Conservation (phyloP, 1,140 invertebrate genomes). For the Colletes latitarsis region DNA sequence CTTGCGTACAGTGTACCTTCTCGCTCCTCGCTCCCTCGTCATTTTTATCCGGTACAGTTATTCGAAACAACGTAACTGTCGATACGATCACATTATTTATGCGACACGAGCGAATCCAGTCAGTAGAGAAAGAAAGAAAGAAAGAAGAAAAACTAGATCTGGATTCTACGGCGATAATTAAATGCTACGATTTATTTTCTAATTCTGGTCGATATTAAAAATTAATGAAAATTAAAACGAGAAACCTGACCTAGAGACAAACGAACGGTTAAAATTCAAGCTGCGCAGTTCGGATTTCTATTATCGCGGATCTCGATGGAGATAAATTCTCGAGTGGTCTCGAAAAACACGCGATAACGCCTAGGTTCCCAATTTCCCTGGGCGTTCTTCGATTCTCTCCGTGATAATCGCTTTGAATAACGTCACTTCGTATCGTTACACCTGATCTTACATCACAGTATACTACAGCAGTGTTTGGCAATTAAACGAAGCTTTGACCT, state of each 20-base stretch:
- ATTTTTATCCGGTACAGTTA: constrained; percentile 43
- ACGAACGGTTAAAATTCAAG: background rate
- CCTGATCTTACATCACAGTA: constrained; percentile 36
- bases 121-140: background rate
- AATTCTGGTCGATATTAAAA: background rate
- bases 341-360: background rate
- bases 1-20: constrained; percentile 1
- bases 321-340: background rate
- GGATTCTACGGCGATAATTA: background rate
- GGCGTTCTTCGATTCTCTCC: background rate
- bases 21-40: background rate
- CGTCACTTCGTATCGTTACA: constrained; percentile 27
- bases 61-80: constrained; percentile 36
- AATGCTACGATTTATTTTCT: background rate
- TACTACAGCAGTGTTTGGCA: constrained; percentile 39
- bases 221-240: background rate
- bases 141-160: background rate
- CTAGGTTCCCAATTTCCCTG: background rate
- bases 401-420: constrained; percentile 4
- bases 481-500: constrained; percentile 57
- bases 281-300: background rate
- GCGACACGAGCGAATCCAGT: background rate
- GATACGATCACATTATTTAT: constrained; percentile 17
- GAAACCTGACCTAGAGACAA: too few species aligned
- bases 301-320: background rate